Evolutionary conservation across 2,113 vertebrate species (phyloP).

Genomic region (Papio anubis): DNA sequence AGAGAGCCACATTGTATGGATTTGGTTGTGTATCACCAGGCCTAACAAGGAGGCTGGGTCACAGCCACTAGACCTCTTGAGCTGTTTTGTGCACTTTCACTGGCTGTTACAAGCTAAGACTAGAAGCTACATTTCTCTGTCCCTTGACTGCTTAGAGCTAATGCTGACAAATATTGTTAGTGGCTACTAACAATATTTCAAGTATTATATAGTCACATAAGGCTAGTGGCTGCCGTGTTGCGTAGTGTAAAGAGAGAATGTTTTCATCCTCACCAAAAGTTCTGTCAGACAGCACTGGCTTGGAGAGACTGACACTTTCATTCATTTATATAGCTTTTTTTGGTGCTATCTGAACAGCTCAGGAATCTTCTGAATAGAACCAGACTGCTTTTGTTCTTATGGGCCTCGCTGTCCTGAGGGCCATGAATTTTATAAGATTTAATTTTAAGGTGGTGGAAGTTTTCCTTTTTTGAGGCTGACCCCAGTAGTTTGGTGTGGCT

Average conservation of each 20-base stretch:
- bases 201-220: background rate
- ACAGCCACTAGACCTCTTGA: background rate
- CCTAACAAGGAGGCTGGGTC: background rate
- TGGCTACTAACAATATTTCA: background rate
- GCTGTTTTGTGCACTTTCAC: background rate
- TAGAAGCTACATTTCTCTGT: background rate
- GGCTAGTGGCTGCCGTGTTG: background rate
- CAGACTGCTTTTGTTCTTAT: constrained; percentile 30
- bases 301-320: background rate
- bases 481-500: background rate
- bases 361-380: constrained; percentile 20
- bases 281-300: background rate
- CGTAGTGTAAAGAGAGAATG: background rate
- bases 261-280: background rate
- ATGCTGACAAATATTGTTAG: background rate
- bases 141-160: background rate
- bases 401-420: background rate
- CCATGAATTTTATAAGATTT: background rate
- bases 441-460: constrained; percentile 16
- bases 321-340: constrained; percentile 18
- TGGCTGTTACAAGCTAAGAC: constrained; percentile 15
- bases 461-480: constrained; percentile 23
- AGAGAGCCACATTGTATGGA: background rate
- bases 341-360: background rate
- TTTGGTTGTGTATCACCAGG: background rate